Evolutionary conservation across 2,113 vertebrate species (phyloP), one percentile per base, ranked within the genome.

Genomic region (Callaeas wilsoni): DNA sequence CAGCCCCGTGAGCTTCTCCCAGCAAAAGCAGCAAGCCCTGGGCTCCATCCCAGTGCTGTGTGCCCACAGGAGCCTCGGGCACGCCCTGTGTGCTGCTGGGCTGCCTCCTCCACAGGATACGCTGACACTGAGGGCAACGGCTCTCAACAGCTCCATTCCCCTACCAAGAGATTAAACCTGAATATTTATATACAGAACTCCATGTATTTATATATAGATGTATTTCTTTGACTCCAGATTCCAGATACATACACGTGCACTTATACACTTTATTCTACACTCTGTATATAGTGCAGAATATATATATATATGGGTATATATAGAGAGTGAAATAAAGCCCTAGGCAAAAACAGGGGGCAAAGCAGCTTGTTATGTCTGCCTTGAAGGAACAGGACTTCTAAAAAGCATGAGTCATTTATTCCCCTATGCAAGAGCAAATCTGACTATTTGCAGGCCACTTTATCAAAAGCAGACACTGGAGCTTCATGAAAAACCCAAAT

Each of bases 281-380:
- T 56, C 47, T 47, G 9, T 35, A 22, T 12, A 32, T 11, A 84
- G 9, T 8, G 16, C 10, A 17, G 52, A 35, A 56, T n/a, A 35
- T 9, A 49, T 9, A 23, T 19, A 33, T 8, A 21, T 35, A 20
- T 2, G 0, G 12, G 3, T 25, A 7, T 18, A 49, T 0, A 65
- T 0, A 50, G 41, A 52, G 13, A 63, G 21, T 29, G 33, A 39
- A 79, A 93, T n/a, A 27, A 83, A 71, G 50, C 30, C 57, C 21
- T 9, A 32, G 46, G 55, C 41, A n/a, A 62, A 82, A 84, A 52
- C 9, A 60, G 33, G 22, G 35, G 84, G 50, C 41, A 81, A 52
- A 91, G 19, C 64, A 91, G 13, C 19, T 94, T 84, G 46, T 44
- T 52, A 13, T 20, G 19, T 64, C 90, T 84, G 80, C 9, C 55